phyloP scores from a whole-genome alignment of 2,113 vertebrate genomes.

The Stigmatopora nigra region DNA sequence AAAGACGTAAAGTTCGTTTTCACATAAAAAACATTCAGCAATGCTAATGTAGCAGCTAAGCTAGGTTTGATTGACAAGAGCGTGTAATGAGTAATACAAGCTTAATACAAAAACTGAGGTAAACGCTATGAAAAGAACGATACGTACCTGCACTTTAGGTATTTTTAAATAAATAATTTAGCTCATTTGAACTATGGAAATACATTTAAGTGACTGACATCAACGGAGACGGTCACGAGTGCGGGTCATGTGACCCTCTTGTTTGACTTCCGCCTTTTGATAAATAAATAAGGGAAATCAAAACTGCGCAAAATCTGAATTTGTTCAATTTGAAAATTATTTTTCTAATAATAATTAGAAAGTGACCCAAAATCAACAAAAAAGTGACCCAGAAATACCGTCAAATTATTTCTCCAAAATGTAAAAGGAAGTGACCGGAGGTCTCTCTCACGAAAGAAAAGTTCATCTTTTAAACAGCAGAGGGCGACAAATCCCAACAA shows the following conservation, averaged over 20 bases:
- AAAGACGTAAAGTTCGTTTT: not conserved
- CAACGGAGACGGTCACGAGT: not conserved
- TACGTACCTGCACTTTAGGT: not conserved
- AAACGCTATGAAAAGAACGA: not conserved
- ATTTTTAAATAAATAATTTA: not conserved
- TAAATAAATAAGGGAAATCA: not conserved
- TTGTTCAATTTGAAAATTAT: too few relatives aligned
- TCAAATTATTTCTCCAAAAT: too few relatives aligned
- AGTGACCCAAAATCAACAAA: too few relatives aligned
- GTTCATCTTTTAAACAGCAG: conserved; percentile 14
- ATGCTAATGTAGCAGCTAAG: conserved; percentile 9
- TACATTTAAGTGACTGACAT: not conserved
- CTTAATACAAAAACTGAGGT: not conserved
- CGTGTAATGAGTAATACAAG: not conserved
- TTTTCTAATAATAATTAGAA: too few relatives aligned
- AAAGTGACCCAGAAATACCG: too few relatives aligned
- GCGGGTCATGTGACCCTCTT: conserved; percentile 33
- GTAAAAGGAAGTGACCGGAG: too few relatives aligned
- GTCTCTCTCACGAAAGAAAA: not conserved
- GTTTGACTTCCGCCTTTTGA: conserved; percentile 21
- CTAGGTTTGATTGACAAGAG: not conserved
- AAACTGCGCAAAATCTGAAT: not conserved
- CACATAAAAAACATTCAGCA: not conserved
- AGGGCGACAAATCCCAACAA: conserved; percentile 18
- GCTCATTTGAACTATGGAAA: not conserved